phyloP scores from a whole-genome alignment of 2,888 invertebrate species.

The Drosophila pseudotakahashii region DNA sequence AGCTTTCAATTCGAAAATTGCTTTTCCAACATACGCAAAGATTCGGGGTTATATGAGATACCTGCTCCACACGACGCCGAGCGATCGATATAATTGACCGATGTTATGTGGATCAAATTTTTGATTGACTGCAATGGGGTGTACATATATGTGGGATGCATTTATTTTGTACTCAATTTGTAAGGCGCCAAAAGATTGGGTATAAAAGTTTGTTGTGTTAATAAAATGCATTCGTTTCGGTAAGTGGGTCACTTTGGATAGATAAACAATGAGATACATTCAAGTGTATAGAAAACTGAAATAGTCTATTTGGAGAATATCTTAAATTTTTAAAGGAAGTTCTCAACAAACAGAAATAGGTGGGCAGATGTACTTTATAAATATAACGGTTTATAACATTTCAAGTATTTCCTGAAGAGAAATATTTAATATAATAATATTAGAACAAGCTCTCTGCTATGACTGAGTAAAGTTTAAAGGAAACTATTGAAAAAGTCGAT shows the following conservation, averaged over 20 bases:
- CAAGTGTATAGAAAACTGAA: background rate
- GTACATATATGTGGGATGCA: conserved; percentile 33
- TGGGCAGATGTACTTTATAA: no score
- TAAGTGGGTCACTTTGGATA: conserved; percentile 54
- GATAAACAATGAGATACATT: background rate
- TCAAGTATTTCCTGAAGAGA: no score
- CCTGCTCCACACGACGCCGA: conserved; percentile 40
- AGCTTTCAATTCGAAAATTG: conserved; percentile 51
- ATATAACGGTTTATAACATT: no score
- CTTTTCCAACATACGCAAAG: conserved; percentile 35
- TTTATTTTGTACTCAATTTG: conserved; percentile 60
- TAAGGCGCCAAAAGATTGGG: conserved; percentile 70
- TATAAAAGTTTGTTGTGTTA: conserved; percentile 19
- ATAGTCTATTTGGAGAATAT: background rate
- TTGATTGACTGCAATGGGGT: conserved; percentile 58
- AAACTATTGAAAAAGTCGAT: no score
- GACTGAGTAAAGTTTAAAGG: background rate
- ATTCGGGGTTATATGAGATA: conserved; percentile 29
- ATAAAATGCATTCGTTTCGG: conserved; percentile 34
- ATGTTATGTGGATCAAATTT: conserved; percentile 51
- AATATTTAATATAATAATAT: no score
- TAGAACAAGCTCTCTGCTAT: no score
- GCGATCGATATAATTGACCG: conserved; percentile 46
- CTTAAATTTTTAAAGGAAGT: background rate
- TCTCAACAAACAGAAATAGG: background rate